A percentile compares a stretch with the other conserved stretches of the same genome.
Conservation (phyloP, 1,140 invertebrate species). For the Procambarus virginalis region DNA sequence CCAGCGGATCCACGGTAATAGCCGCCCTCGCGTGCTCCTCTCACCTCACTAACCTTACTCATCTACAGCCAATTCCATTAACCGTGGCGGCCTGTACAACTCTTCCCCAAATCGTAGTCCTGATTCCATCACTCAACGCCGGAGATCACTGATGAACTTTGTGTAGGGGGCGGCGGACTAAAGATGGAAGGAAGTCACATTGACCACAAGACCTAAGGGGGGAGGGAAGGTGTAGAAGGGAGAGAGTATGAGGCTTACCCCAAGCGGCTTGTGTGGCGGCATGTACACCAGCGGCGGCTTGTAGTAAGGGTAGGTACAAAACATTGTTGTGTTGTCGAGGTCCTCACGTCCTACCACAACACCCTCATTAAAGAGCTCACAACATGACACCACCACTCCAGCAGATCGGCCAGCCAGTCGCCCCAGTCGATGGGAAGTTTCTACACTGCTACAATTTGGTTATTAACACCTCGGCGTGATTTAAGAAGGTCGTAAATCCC, state of each 20-base stretch:
- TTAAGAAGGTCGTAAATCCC: conserved; percentile 45
- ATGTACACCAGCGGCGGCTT: conserved; percentile 59
- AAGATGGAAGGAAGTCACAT: neutral
- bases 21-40: conserved; percentile 19
- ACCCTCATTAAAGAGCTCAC: conserved; percentile 19
- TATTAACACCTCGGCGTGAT: conserved; percentile 21
- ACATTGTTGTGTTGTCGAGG: conserved; percentile 31
- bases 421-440: conserved; percentile 32
- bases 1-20: neutral
- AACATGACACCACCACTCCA: conserved; percentile 14
- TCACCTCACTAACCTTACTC: neutral
- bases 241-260: conserved; percentile 27
- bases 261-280: conserved; percentile 49
- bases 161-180: neutral
- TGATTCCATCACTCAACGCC: neutral
- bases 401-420: neutral
- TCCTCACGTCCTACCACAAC: neutral
- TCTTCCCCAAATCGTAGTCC: neutral
- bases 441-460: neutral
- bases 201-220: no score
- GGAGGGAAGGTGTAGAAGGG: neutral
- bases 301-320: conserved; percentile 59
- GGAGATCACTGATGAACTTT: neutral
- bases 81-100: neutral
- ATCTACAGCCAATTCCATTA: neutral